A percentile compares a stretch with the other conserved stretches of the same genome.
These are phyloP conservation scores for Mugil cephalus DNA, from an alignment of 2,113 vertebrate genomes.

Conservation along the genomic window DNA sequence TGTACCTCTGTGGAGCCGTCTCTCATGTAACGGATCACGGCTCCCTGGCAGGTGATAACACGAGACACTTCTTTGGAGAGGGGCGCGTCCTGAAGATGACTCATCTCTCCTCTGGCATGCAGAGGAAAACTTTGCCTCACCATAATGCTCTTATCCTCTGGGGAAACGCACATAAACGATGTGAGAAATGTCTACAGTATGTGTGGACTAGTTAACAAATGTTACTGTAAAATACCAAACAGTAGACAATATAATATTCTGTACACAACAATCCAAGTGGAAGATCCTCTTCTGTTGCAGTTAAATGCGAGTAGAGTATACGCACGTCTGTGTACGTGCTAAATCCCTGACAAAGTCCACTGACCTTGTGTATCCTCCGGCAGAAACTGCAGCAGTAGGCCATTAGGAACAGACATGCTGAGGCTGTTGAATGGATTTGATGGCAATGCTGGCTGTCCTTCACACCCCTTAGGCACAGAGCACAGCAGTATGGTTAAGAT, in stretches of 20 bases:
- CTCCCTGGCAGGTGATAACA: constrained; percentile 87
- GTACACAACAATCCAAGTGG: too few relatives aligned
- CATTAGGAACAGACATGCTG: constrained; percentile 88
- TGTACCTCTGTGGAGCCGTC: constrained; percentile 91
- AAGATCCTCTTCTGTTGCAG: too few relatives aligned
- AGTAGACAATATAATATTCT: too few relatives aligned
- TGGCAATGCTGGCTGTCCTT: constrained; percentile 32
- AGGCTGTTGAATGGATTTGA: constrained; percentile 80
- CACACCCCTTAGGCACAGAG: constrained; percentile 15
- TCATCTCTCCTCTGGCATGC: constrained; percentile 40
- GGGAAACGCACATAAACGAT: constrained; percentile 23
- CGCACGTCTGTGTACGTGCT: background rate
- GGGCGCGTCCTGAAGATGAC: constrained; percentile 56
- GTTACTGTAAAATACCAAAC: too few relatives aligned
- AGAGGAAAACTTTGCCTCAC: constrained; percentile 88
- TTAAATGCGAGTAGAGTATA: background rate
- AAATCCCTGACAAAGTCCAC: background rate
- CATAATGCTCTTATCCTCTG: constrained; percentile 72
- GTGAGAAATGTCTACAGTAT: background rate
- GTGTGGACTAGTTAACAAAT: background rate
- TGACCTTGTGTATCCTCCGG: constrained; percentile 75
- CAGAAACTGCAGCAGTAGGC: constrained; percentile 88
- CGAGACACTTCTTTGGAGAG: constrained; percentile 86
- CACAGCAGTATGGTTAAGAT: background rate
- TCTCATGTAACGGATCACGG: constrained; percentile 89